Evolutionary conservation across 2,113 vertebrate species (phyloP), one percentile per base, ranked within the genome.

Genomic region (Myodes glareolus): DNA sequence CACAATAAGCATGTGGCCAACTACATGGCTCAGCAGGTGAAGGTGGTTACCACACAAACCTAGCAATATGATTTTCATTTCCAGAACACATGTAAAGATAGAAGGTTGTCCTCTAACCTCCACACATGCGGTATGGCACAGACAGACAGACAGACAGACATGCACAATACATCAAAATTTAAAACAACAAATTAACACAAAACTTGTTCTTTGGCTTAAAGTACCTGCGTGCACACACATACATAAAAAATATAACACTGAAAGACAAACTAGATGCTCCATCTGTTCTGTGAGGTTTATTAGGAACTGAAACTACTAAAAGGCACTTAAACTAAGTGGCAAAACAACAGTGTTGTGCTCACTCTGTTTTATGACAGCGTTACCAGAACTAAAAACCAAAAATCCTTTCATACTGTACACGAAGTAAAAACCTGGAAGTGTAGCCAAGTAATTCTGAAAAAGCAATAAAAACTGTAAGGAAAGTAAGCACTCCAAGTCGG

Each of bases 371-470:
- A 55, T 52, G 29, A 33, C 72, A 63, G 25, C 82, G 86, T 77
- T 91, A 92, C 3, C 67, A 97, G 77, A 95, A 94, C 55, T 75
- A 90, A 95, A 82, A 82, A 92, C 63, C 84, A 87, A 76, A 93
- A 92, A 31, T 86, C 16, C 29, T 93, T 80, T 94, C 73, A 52
- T 55, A 21, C 23, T 82, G 50, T n/a, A 78, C n/a, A 78, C n/a
- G 3, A 72, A 97, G 84, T 80, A 31, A 93, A 90, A 65, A 92
- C 92, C 72, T 29, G 23, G 0, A 89, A 96, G 9, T 72, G 14
- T 67, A 39, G 84, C 31, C 29, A 47, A 47, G 12, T 78, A 78
- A 78, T 52, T 33, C 7, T 78, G 29, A 78, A 78, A 78, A 52
- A 78, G 47, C 16, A 78, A 31, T 50, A 50, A 80, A 80, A 52